Evolutionary conservation across 2,888 invertebrate species (phyloP).

Genomic region (Eupithecia subfuscata): DNA sequence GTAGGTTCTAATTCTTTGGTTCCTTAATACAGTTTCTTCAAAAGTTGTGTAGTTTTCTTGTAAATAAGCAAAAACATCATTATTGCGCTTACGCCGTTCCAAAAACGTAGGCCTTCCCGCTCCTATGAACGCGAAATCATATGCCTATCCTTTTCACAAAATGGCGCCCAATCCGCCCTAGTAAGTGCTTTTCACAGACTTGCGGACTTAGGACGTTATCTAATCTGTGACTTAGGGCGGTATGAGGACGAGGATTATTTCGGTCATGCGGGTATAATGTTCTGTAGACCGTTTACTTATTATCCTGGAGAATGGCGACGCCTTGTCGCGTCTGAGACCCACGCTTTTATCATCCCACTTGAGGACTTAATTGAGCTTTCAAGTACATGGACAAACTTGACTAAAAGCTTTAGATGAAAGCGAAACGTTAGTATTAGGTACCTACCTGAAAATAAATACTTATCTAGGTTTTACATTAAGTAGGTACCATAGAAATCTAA

Average conservation of each 20-base stretch:
- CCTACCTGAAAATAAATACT: not conserved
- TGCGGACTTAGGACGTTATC: not conserved
- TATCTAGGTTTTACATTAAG: not conserved
- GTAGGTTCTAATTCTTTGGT: no score
- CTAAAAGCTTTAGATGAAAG: not conserved
- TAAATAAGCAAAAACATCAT: no score
- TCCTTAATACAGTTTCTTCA: no score
- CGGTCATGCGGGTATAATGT: not conserved
- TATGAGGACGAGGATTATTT: no score
- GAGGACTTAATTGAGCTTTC: slow-evolving; percentile 9
- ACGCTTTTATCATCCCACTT: not conserved
- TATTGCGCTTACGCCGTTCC: no score
- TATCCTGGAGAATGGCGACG: not conserved
- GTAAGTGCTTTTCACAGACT: not conserved
- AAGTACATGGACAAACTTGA: not conserved
- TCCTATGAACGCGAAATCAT: no score
- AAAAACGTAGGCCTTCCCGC: no score
- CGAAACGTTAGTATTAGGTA: not conserved
- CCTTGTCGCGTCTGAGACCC: slow-evolving; percentile 6
- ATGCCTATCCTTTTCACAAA: no score
- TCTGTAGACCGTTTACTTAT: not conserved
- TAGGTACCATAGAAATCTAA: no score
- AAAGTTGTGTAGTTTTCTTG: no score
- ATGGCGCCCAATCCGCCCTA: no score
- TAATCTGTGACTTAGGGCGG: no score